These are phyloP conservation scores for Stylophora pistillata DNA, from an alignment of 64 coral and sea anemone genomes.

Conservation along the genomic window DNA sequence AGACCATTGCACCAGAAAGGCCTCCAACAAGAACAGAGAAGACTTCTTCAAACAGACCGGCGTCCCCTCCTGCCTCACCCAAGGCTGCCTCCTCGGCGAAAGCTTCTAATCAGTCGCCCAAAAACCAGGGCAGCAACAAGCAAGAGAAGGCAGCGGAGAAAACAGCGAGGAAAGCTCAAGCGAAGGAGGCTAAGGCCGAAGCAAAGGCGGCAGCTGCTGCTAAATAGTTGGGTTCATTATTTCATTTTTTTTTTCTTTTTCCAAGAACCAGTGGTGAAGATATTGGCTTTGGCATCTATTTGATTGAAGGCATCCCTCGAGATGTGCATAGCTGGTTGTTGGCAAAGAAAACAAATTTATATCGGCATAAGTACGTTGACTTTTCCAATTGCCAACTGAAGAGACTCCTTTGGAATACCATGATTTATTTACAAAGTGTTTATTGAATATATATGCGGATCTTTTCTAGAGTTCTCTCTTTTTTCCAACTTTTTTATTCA, in stretches of 20 bases:
- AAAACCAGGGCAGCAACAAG: background rate
- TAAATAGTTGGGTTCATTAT: background rate
- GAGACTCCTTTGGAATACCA: background rate
- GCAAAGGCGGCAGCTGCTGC: constrained; percentile 6
- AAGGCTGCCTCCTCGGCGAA: background rate
- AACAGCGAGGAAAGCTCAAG: constrained; percentile 15
- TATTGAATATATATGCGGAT: background rate
- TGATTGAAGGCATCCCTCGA: background rate
- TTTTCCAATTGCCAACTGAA: background rate
- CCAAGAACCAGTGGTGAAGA: background rate
- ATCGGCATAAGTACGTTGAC: background rate
- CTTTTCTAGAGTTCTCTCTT: background rate
- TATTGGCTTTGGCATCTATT: background rate
- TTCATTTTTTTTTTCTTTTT: background rate
- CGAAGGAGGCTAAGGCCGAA: constrained; percentile 31
- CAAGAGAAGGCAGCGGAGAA: background rate
- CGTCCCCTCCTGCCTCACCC: background rate
- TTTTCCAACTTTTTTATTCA: background rate
- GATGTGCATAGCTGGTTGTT: background rate
- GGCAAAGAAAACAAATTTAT: background rate
- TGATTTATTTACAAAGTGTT: background rate
- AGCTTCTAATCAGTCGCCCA: background rate
- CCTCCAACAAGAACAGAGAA: constrained; percentile 17
- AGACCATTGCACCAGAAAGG: constrained; percentile 17
- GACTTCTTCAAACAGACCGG: background rate